These are phyloP conservation scores for Cecropterus lyciades DNA, from an alignment of 1,140 invertebrate species.

Conservation along the genomic window DNA sequence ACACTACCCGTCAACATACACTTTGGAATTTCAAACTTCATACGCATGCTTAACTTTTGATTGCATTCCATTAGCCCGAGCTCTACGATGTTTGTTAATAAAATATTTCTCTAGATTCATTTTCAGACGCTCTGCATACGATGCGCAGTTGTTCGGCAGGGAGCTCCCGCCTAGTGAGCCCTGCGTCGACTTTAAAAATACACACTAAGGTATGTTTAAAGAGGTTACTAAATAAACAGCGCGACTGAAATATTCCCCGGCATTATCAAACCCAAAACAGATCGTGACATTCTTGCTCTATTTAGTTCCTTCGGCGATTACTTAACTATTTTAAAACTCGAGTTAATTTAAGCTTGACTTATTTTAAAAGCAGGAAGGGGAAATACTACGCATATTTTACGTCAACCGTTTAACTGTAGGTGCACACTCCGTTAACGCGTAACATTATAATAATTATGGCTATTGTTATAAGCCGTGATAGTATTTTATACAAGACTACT, in stretches of 20 bases:
- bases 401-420: conserved; percentile 44
- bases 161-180: conserved; percentile 3
- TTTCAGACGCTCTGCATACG: conserved; percentile 26
- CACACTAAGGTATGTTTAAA: conserved; percentile 22
- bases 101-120: conserved; percentile 40
- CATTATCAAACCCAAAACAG: conserved; percentile 51
- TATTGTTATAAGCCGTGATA: conserved; percentile 20
- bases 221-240: conserved; percentile 32
- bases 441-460: conserved; percentile 32
- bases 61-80: conserved; percentile 60
- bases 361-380: conserved; percentile 78
- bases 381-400: conserved; percentile 66
- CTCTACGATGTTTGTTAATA: conserved; percentile 53
- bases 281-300: conserved; percentile 68
- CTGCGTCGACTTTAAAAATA: conserved; percentile 23
- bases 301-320: conserved; percentile 71
- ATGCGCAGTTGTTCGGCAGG: neutral
- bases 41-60: conserved; percentile 64
- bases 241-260: conserved; percentile 33
- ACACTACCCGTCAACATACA: conserved; percentile 57
- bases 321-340: conserved; percentile 64
- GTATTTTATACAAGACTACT: conserved; percentile 4
- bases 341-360: conserved; percentile 70
- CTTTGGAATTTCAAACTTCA: conserved; percentile 73
- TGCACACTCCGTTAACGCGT: conserved; percentile 33